Conservation (phyloP, 1,140 invertebrate genomes). For the Formica selysi region DNA sequence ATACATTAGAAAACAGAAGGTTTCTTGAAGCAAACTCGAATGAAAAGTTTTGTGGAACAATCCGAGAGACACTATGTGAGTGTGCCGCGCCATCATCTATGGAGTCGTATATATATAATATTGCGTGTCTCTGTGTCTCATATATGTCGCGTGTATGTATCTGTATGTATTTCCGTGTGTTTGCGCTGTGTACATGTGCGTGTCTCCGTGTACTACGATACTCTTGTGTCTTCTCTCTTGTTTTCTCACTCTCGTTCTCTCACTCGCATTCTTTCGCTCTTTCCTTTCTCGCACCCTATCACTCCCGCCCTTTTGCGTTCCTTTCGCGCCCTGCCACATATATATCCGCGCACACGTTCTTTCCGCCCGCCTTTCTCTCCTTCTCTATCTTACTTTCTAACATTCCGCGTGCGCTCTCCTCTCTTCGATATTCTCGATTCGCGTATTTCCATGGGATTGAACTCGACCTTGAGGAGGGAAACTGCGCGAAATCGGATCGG, state of each 20-base stretch:
- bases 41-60: constrained; percentile 87
- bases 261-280: constrained; percentile 44
- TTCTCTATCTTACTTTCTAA: constrained; percentile 42
- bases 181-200: constrained; percentile 58
- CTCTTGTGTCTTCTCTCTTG: constrained; percentile 72
- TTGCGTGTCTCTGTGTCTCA: constrained; percentile 82
- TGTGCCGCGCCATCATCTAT: constrained; percentile 87
- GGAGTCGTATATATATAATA: constrained; percentile 87
- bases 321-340: constrained; percentile 49
- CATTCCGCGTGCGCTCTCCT: constrained; percentile 41
- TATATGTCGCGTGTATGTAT: constrained; percentile 68
- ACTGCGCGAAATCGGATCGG: constrained; percentile 24
- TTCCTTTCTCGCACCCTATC: constrained; percentile 43
- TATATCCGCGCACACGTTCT: constrained; percentile 53
- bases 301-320: constrained; percentile 48
- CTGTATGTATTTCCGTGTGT: constrained; percentile 68
- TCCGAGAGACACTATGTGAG: constrained; percentile 87
- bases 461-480: constrained; percentile 39
- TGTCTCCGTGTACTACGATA: constrained; percentile 81
- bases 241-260: constrained; percentile 21
- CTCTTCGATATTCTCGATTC: background rate
- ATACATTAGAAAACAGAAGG: constrained; percentile 88
- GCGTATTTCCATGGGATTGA: constrained; percentile 15
- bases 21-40: constrained; percentile 87
- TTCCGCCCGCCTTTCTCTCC: constrained; percentile 55